These are phyloP conservation scores for Tipula unca DNA, from an alignment of 2,888 invertebrate genomes.

Conservation along the genomic window DNA sequence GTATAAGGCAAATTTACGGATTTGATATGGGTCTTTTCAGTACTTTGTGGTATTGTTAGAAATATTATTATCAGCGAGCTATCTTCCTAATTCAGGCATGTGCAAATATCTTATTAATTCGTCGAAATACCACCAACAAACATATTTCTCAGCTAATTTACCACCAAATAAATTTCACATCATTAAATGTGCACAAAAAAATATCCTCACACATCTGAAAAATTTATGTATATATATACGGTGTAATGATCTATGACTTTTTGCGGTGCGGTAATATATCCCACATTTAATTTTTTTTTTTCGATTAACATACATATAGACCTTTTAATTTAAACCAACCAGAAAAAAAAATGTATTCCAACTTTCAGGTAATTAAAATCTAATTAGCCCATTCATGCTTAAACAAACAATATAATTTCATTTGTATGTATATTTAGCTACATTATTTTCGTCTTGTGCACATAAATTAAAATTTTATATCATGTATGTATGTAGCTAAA, in stretches of 20 bases:
- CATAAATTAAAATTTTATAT: neutral
- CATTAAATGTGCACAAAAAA: neutral
- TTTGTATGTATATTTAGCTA: neutral
- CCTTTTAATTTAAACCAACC: neutral
- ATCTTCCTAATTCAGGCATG: too few relatives aligned
- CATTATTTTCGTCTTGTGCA: neutral
- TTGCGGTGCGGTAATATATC: neutral
- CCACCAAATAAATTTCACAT: neutral
- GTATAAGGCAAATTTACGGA: neutral
- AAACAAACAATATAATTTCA: neutral
- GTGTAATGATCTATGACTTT: neutral
- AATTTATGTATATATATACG: neutral
- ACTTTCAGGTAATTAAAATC: constrained; percentile 14
- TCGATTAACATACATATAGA: neutral
- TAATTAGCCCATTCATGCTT: neutral
- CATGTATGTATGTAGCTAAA: neutral
- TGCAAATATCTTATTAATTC: too few relatives aligned
- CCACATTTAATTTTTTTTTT: neutral
- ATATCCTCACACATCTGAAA: too few relatives aligned
- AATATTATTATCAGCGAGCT: neutral
- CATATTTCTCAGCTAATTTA: neutral
- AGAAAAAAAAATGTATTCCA: neutral
- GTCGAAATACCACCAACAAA: too few relatives aligned
- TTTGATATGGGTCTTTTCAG: neutral
- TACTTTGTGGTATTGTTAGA: neutral